phyloP scores from a whole-genome alignment of 2,113 vertebrate genomes.

The Ploceus nigricollis region DNA sequence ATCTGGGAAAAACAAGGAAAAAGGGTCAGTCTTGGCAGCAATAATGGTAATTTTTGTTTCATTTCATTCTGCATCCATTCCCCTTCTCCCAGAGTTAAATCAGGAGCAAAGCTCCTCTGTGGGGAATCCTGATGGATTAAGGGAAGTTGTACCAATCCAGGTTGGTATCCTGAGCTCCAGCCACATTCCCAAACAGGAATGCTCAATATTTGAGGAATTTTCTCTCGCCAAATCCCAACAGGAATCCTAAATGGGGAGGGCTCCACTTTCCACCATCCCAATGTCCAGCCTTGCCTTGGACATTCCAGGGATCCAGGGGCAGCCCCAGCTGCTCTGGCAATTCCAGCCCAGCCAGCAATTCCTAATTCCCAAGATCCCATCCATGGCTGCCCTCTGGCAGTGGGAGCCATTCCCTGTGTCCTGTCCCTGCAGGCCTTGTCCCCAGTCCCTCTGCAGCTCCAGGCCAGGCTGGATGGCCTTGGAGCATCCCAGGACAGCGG shows the following conservation, averaged over 20 bases:
- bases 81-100: not conserved
- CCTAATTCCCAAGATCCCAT: not conserved
- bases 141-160: not conserved
- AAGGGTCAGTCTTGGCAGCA: accelerated
- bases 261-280: accelerated
- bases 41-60: accelerated
- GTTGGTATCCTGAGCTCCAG: not conserved
- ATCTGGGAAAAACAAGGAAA: slow-evolving; percentile 64
- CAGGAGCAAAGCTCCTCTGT: not conserved
- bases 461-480: not conserved
- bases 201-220: not conserved
- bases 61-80: not conserved
- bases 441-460: not conserved
- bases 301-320: not conserved
- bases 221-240: not conserved
- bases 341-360: too few species aligned
- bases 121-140: accelerated
- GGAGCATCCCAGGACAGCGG: not conserved
- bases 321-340: not conserved
- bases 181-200: not conserved
- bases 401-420: not conserved
- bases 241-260: not conserved
- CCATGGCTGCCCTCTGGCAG: not conserved
- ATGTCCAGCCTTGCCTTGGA: not conserved
- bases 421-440: not conserved